Base-by-base conservation (phyloP, 2,888 invertebrate genomes). In the Eupeodes latifasciatus region DNA sequence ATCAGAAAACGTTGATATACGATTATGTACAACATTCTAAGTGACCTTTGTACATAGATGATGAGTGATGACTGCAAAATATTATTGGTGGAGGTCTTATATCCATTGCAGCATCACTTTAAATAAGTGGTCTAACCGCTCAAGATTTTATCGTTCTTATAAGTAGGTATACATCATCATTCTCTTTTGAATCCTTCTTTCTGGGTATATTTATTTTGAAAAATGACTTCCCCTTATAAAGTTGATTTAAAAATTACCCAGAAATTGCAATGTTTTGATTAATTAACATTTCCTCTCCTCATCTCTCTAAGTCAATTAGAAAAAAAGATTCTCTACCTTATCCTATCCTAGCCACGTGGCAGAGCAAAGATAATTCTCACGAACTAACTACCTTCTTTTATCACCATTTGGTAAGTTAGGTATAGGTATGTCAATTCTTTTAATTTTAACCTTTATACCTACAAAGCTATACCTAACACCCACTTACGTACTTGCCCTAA, bases 351-450 rank as follows among this genome's bases (percentile, higher is more conserved):
- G n/a, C 47, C 47, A 59, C 47, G 72, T 59, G 59, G 27, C 59
- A n/a, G 44, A 57, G 27, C 9, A 14, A 57, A 34, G 57, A 57
- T 72, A 57, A 72, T 72, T 72, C 27, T 27, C 71, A 72, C 40
- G 57, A 47, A 59, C 40, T 57, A 27, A 34, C 72, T 34, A 72
- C 59, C 59, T 47, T 49, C 3, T 44, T 11, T 4, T 27, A 1
- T 5, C 10, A 51, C 16, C 5, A 9, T 5, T 40, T 40, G 40
- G 40, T 40, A 40, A 27, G 27, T 27, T 40, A 40, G 40, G 5
- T 40, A 7, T 36, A 40, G 40, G 40, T 51, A 62, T 75, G 49
- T 62, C 61, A 36, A 75, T 53, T 57, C 49, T 66, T 27, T 49
- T 27, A 47, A 47, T 44, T n/a, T 61, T 7, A 0, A 12, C 49